Percentiles rank a stretch among this genome's conserved stretches.
Conservation (phyloP, 2,888 invertebrate species). For the Psylliodes chrysocephalus region DNA sequence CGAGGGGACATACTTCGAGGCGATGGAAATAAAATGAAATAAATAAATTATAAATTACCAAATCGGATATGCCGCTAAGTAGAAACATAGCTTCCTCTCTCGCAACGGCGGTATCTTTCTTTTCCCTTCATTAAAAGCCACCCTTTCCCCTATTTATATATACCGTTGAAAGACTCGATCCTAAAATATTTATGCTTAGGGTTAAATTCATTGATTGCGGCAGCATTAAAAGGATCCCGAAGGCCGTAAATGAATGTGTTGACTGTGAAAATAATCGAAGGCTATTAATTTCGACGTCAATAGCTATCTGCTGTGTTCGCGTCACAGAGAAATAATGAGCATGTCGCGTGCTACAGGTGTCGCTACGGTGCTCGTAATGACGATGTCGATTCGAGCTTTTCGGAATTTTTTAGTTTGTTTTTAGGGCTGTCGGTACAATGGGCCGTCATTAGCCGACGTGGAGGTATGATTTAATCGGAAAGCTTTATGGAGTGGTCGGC, state of each 20-base stretch:
- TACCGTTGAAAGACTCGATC: conserved; percentile 27
- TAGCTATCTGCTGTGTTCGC: conserved; percentile 53
- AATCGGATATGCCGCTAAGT: too few species aligned
- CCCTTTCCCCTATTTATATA: conserved; percentile 29
- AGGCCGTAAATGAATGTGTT: conserved; percentile 50
- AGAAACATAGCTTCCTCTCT: not conserved
- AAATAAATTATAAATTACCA: too few species aligned
- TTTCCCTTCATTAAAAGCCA: conserved; percentile 16
- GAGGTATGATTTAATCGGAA: conserved; percentile 32
- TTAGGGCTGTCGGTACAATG: conserved; percentile 2
- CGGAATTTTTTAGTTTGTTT: conserved; percentile 32
- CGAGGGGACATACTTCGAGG: too few species aligned
- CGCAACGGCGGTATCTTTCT: not conserved
- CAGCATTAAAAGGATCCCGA: conserved; percentile 41
- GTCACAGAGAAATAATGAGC: conserved; percentile 57
- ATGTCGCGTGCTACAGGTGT: conserved; percentile 62
- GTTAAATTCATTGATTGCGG: conserved; percentile 43
- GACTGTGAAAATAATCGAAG: conserved; percentile 61
- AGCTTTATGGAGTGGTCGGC: not conserved
- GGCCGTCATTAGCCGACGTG: conserved; percentile 23
- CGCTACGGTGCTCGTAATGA: conserved; percentile 55
- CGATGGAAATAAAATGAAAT: too few species aligned
- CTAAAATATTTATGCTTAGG: conserved; percentile 41
- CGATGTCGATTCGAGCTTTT: conserved; percentile 50
- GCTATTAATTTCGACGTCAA: conserved; percentile 62